phyloP scores from a whole-genome alignment of 2,888 invertebrate genomes.

The Xestobium rufovillosum region DNA sequence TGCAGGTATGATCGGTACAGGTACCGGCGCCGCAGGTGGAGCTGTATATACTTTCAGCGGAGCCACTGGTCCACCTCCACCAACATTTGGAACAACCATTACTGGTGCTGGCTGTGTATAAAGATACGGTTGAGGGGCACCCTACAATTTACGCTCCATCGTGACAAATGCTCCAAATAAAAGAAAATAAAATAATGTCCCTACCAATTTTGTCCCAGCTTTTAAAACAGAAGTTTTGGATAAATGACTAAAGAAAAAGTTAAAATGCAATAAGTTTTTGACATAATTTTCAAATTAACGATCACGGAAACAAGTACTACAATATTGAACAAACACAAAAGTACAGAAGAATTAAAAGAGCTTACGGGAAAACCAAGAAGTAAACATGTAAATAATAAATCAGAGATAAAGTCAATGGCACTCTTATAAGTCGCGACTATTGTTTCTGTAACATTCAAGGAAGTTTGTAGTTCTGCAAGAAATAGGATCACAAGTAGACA shows the following conservation, averaged over 20 bases:
- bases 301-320: no score
- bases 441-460: no score
- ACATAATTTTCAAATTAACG: no score
- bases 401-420: no score
- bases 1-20: slow-evolving; percentile 31
- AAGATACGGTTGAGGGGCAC: slow-evolving; percentile 45
- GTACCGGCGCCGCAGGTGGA: slow-evolving; percentile 25
- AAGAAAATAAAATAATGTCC: slow-evolving; percentile 3
- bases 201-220: background rate
- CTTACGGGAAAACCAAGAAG: no score
- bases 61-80: slow-evolving; percentile 22
- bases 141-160: slow-evolving; percentile 25
- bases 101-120: slow-evolving; percentile 56
- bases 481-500: no score
- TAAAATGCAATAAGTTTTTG: slow-evolving; percentile 6
- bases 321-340: no score
- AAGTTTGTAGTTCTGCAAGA: no score
- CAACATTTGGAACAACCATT: slow-evolving; percentile 60
- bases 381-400: no score
- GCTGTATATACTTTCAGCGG: slow-evolving; percentile 47
- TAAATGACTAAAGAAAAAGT: slow-evolving; percentile 8
- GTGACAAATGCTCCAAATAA: slow-evolving; percentile 4
- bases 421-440: no score
- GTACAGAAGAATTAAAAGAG: no score
- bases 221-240: background rate